phyloP scores from a whole-genome alignment of 2,113 vertebrate species.

The Diadophis punctatus region DNA sequence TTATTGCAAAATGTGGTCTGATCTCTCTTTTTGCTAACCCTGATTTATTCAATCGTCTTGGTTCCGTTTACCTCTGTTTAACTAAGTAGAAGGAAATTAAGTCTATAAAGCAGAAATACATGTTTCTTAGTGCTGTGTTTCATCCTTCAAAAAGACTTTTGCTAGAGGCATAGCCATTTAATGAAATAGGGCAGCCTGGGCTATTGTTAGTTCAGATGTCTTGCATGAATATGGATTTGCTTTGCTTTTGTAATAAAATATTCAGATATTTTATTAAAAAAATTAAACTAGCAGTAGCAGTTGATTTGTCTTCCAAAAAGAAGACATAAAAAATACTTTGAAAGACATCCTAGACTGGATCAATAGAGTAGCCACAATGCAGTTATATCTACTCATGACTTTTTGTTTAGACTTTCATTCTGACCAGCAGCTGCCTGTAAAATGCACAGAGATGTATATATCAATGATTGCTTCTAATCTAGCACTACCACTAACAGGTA shows the following conservation, averaged over 20 bases:
- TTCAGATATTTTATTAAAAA: not conserved
- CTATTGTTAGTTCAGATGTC: rapidly evolving
- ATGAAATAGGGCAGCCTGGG: not conserved
- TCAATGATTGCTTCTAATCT: not conserved
- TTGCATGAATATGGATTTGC: not conserved
- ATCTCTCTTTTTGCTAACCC: not conserved
- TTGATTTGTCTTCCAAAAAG: not conserved
- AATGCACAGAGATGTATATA: not conserved
- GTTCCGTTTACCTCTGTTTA: not conserved
- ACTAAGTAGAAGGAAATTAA: rapidly evolving
- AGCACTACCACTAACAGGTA: no score
- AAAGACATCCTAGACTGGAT: not conserved
- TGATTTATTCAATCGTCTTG: rapidly evolving
- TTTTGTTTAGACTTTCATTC: not conserved
- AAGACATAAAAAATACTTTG: not conserved
- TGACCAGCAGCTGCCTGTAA: not conserved
- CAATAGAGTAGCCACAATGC: not conserved
- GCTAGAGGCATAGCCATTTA: not conserved
- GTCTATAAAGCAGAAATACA: rapidly evolving
- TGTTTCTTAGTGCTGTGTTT: rapidly evolving
- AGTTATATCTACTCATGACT: not conserved
- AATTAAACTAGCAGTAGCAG: not conserved
- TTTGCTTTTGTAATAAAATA: not conserved
- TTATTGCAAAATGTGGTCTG: rapidly evolving
- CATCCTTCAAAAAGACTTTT: rapidly evolving